Evolutionary conservation across 2,113 vertebrate species (phyloP).

Genomic region (Agelaius phoeniceus): DNA sequence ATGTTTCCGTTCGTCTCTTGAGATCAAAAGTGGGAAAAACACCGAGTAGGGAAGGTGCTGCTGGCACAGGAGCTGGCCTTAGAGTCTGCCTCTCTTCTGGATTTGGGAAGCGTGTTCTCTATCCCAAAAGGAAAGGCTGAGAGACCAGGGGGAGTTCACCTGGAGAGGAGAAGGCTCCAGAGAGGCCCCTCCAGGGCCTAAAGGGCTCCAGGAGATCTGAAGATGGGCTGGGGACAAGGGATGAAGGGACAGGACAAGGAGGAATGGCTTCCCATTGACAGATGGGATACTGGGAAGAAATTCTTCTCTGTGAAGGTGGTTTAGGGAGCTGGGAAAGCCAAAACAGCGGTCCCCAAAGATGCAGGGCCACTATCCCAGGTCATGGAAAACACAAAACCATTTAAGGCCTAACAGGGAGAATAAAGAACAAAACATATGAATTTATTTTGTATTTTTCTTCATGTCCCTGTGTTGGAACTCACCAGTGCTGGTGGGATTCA

Average conservation of each 20-base stretch:
- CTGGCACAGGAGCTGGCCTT: not conserved
- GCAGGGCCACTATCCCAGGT: no score
- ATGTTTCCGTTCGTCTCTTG: not conserved
- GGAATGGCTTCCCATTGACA: not conserved
- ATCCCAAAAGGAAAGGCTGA: not conserved
- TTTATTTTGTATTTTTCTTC: not conserved
- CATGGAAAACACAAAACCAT: not conserved
- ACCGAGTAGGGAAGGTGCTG: not conserved
- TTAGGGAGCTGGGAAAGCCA: not conserved
- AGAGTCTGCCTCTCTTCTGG: not conserved
- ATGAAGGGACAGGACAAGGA: fast-evolving
- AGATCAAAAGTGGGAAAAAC: slow-evolving; percentile 45
- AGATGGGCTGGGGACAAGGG: not conserved
- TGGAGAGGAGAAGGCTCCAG: not conserved
- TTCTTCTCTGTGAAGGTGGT: not conserved
- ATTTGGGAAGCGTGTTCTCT: not conserved
- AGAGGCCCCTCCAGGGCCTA: not conserved
- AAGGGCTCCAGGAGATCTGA: not conserved
- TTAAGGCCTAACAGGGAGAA: not conserved
- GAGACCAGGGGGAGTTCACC: not conserved
- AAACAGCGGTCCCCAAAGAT: not conserved
- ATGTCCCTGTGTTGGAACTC: not conserved
- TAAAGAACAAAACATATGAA: not conserved
- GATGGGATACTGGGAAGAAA: not conserved
- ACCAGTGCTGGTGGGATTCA: fast-evolving